These are phyloP conservation scores for Sisyra nigra DNA, from an alignment of 2,888 invertebrate genomes.

Conservation along the genomic window DNA sequence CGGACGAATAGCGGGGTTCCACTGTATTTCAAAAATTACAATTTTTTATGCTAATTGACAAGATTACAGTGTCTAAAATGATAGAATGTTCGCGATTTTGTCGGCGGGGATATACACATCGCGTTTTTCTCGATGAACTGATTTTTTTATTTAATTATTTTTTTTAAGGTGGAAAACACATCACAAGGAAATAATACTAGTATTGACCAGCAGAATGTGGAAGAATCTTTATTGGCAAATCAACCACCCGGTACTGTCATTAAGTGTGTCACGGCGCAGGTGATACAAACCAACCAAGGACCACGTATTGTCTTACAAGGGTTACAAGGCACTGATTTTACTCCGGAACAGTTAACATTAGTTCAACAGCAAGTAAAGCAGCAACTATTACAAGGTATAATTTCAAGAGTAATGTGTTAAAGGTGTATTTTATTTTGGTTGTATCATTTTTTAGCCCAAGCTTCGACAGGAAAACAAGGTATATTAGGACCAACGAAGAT, in stretches of 20 bases:
- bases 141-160: no score
- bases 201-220: conserved; percentile 27
- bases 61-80: no score
- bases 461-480: conserved; percentile 70
- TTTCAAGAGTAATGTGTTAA: no score
- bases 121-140: no score
- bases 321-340: conserved; percentile 65
- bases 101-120: no score
- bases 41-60: no score
- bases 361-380: conserved; percentile 84
- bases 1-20: no score
- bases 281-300: conserved; percentile 70
- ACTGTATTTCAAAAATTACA: no score
- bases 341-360: conserved; percentile 62
- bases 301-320: conserved; percentile 78
- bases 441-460: conserved; percentile 73
- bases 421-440: no score
- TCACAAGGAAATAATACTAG: no score
- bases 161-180: no score
- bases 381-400: conserved; percentile 72
- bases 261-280: conserved; percentile 76
- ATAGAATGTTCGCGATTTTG: no score
- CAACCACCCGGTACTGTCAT: conserved; percentile 77
- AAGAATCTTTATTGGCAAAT: conserved; percentile 56
- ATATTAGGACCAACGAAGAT: conserved; percentile 75